phyloP scores from a whole-genome alignment of 2,797 vertebrate species.

The Tragopan temminckii region DNA sequence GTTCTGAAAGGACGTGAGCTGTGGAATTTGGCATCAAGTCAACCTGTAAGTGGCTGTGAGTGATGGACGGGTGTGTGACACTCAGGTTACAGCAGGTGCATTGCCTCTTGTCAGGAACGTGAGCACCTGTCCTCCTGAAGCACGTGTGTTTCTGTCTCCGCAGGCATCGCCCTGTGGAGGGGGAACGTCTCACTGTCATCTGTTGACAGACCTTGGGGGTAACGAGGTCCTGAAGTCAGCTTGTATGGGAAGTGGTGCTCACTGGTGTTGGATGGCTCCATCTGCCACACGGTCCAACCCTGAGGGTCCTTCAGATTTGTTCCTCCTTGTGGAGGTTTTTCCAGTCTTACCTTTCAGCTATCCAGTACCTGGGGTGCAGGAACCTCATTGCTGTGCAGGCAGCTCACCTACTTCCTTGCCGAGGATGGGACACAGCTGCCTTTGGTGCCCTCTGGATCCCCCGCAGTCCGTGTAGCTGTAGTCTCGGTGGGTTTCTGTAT shows the following conservation, averaged over 20 bases:
- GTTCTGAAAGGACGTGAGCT: neutral
- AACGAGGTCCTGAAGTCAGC: neutral
- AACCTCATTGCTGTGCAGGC: neutral
- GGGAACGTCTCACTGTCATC: neutral
- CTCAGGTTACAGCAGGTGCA: neutral
- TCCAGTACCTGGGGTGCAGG: rapidly evolving
- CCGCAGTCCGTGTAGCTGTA: neutral
- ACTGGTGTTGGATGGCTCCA: neutral
- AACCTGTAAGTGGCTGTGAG: no score
- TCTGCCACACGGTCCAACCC: neutral
- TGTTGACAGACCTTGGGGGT: neutral
- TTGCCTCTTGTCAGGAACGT: neutral
- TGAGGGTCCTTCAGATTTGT: neutral
- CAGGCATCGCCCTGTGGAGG: neutral
- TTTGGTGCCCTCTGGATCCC: neutral
- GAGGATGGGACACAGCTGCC: neutral
- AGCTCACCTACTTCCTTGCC: neutral
- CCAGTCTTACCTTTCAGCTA: neutral
- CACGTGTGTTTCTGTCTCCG: neutral
- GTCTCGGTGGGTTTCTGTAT: neutral
- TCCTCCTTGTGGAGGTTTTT: neutral
- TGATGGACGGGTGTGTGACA: neutral
- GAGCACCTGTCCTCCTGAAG: neutral
- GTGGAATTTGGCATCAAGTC: neutral
- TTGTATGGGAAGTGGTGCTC: neutral